Percentiles rank a stretch among this genome's conserved stretches.
Conservation (phyloP, 1,140 invertebrate species). For the Archegozetes longisetosus region DNA sequence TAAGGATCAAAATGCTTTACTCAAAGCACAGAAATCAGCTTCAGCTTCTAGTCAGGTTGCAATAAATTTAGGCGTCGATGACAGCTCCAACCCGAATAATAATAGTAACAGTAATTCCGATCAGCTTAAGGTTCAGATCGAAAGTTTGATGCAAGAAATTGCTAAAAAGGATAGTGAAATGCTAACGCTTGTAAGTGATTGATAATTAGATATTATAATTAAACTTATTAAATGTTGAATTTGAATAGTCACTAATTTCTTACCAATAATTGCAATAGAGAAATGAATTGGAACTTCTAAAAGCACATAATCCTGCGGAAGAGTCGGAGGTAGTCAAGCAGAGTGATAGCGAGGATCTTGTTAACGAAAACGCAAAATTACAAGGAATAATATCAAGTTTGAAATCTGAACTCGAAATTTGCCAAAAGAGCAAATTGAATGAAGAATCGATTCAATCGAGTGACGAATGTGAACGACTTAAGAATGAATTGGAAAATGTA, state of each 20-base stretch:
- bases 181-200: background rate
- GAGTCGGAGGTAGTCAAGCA: too few relatives aligned
- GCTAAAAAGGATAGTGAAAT: background rate
- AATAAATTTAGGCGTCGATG: background rate
- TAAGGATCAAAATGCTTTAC: conserved; percentile 67
- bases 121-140: background rate
- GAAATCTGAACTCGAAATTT: conserved; percentile 13
- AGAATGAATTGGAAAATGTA: conserved; percentile 44
- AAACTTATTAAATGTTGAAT: too few relatives aligned
- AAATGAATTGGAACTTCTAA: too few relatives aligned
- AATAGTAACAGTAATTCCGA: background rate
- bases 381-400: background rate
- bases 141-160: background rate
- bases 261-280: too few relatives aligned
- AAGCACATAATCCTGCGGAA: too few relatives aligned
- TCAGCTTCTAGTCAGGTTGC: conserved; percentile 8
- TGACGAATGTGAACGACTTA: conserved; percentile 25
- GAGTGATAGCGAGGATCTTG: conserved; percentile 23
- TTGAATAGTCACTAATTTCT: too few relatives aligned
- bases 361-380: background rate
- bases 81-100: background rate
- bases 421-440: conserved; percentile 24
- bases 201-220: background rate
- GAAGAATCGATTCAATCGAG: conserved; percentile 25
- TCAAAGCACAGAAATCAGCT: conserved; percentile 49